Percentiles rank a stretch among this genome's conserved stretches.
Conservation (phyloP, 1,140 invertebrate genomes). For the Drosophila rhopaloa region DNA sequence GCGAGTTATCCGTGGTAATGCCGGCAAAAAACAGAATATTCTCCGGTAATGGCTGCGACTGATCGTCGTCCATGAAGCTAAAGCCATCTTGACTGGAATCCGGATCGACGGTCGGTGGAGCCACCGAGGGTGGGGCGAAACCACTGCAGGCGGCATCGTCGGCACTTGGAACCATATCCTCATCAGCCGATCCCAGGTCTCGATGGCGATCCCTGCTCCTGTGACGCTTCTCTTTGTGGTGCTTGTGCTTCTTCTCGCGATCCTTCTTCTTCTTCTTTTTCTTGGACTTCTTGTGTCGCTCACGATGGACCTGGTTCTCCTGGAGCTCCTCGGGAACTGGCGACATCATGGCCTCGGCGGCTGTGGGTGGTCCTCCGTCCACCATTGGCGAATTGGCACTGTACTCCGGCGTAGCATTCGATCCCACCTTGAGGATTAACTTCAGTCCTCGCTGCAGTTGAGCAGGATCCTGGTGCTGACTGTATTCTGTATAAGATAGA, state of each 20-base stretch:
- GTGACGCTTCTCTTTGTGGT: constrained; percentile 88
- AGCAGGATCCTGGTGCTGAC: constrained; percentile 84
- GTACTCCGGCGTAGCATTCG: constrained; percentile 89
- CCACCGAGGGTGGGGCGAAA: constrained; percentile 31
- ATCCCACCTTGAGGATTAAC: constrained; percentile 92
- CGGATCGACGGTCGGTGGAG: constrained; percentile 41
- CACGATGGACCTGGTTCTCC: constrained; percentile 57
- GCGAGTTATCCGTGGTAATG: constrained; percentile 83
- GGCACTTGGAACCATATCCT: constrained; percentile 34
- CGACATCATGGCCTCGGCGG: constrained; percentile 80
- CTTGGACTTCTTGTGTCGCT: constrained; percentile 89
- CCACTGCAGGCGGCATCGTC: constrained; percentile 58
- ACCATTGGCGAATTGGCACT: constrained; percentile 80
- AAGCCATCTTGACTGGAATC: constrained; percentile 85
- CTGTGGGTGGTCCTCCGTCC: constrained; percentile 72
- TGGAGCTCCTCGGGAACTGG: constrained; percentile 62
- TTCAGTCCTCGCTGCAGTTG: constrained; percentile 88
- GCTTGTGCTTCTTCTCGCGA: constrained; percentile 89
- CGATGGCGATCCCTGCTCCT: constrained; percentile 66
- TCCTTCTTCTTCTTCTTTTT: constrained; percentile 92
- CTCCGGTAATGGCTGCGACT: constrained; percentile 84
- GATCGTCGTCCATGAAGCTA: constrained; percentile 84
- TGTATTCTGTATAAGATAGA: constrained; percentile 72
- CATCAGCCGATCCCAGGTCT: constrained; percentile 43
- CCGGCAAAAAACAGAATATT: constrained; percentile 75